Conservation (phyloP, 1,140 invertebrate species). For the Hyles vespertilio region DNA sequence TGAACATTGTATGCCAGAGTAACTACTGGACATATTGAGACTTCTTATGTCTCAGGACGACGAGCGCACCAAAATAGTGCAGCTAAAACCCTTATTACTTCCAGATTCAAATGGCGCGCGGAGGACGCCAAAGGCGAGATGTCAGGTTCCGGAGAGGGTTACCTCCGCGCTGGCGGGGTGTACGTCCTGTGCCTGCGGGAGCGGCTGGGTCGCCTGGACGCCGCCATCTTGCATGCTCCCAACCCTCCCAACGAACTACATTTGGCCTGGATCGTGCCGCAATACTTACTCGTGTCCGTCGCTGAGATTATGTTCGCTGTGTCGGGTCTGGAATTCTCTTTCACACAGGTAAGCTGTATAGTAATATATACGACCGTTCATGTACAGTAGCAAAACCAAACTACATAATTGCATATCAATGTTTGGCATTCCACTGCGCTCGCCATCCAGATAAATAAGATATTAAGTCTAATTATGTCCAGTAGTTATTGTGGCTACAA, state of each 20-base stretch:
- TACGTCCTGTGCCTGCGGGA: slow-evolving; percentile 57
- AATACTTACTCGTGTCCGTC: slow-evolving; percentile 91
- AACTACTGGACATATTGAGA: too few species aligned
- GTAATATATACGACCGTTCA: too few species aligned
- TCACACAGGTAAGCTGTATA: slow-evolving; percentile 79
- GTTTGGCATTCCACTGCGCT: too few species aligned
- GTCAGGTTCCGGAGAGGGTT: slow-evolving; percentile 44
- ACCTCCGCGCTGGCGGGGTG: slow-evolving; percentile 49
- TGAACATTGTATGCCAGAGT: too few species aligned
- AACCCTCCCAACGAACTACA: slow-evolving; percentile 84
- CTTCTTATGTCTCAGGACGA: too few species aligned
- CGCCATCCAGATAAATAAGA: too few species aligned
- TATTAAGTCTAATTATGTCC: too few species aligned
- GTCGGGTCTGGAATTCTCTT: slow-evolving; percentile 94
- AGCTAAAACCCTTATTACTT: not conserved
- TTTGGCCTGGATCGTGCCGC: slow-evolving; percentile 91
- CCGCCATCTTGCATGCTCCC: slow-evolving; percentile 64
- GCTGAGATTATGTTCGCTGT: slow-evolving; percentile 92
- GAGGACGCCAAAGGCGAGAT: slow-evolving; percentile 40
- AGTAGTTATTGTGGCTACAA: too few species aligned
- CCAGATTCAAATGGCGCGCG: slow-evolving; percentile 48
- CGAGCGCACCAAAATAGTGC: too few species aligned
- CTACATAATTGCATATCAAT: too few species aligned
- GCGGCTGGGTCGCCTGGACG: slow-evolving; percentile 47
- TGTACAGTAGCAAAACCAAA: too few species aligned